Percentiles rank a stretch among this genome's conserved stretches.
These are phyloP conservation scores for Meloidogyne exigua DNA, from an alignment of 1,140 invertebrate genomes.

Conservation along the genomic window DNA sequence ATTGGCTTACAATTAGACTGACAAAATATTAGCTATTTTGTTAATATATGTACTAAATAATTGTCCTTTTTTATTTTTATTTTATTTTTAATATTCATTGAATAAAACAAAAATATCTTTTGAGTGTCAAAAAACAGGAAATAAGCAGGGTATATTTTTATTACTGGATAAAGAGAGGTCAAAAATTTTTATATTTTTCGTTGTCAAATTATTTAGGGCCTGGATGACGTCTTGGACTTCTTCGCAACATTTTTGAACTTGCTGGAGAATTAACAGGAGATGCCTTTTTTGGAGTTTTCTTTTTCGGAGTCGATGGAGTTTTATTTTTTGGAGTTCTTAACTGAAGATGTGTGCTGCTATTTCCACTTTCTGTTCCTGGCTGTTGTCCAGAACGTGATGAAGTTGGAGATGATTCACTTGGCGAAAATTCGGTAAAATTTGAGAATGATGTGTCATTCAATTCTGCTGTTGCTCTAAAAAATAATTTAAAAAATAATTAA, in stretches of 20 bases:
- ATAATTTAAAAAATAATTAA: not conserved
- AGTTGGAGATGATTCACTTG: slow-evolving; percentile 25
- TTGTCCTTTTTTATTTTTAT: no score
- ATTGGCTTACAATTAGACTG: no score
- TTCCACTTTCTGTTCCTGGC: not conserved
- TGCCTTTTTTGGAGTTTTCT: not conserved
- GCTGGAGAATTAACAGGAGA: not conserved
- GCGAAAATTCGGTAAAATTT: slow-evolving; percentile 28
- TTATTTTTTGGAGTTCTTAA: not conserved
- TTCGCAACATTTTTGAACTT: no score
- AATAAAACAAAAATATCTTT: no score
- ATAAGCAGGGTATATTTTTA: no score
- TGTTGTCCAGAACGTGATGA: slow-evolving; percentile 5
- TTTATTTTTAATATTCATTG: not conserved
- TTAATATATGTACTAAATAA: no score
- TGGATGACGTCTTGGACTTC: no score
- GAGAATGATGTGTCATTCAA: slow-evolving; percentile 29
- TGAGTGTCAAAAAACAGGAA: no score
- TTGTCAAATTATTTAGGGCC: no score
- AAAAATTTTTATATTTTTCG: no score
- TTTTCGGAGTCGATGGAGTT: not conserved
- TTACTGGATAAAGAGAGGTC: no score
- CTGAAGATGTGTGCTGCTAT: not conserved
- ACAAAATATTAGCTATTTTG: no score
- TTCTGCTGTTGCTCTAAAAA: slow-evolving; percentile 30